A percentile compares a stretch with the other conserved stretches of the same genome.
Conservation (phyloP, 2,113 vertebrate species). For the Eidolon helvum region DNA sequence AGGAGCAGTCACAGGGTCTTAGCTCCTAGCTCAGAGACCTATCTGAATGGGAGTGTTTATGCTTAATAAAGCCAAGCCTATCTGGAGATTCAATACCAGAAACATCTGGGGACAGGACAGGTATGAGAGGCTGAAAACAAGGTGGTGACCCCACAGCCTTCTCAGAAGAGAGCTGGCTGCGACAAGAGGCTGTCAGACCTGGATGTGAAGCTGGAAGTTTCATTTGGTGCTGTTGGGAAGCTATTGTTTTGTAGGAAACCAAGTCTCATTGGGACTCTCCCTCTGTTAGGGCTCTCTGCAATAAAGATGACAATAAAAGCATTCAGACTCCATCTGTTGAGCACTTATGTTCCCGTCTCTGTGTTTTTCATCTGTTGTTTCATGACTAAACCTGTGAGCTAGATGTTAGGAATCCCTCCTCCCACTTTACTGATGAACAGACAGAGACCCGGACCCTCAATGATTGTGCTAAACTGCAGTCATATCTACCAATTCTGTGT, state of each 20-base stretch:
- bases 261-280: too few species aligned
- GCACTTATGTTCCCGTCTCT: fast-evolving
- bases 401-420: neutral
- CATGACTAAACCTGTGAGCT: neutral
- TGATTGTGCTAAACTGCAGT: neutral
- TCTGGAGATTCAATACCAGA: too few species aligned
- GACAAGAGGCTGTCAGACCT: neutral
- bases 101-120: neutral
- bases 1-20: neutral
- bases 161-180: neutral
- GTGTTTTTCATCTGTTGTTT: neutral
- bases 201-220: neutral
- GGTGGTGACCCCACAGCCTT: neutral
- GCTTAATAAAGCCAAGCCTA: neutral
- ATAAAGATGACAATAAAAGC: neutral
- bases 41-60: neutral
- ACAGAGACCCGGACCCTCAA: neutral
- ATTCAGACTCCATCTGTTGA: neutral
- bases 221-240: neutral
- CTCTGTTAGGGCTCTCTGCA: neutral
- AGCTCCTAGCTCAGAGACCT: neutral
- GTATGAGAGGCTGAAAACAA: neutral
- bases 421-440: neutral
- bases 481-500: neutral
- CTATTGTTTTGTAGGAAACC: neutral